Evolutionary conservation across 1,140 invertebrate genomes (phyloP).

Genomic region (Hesperophylax magnus): DNA sequence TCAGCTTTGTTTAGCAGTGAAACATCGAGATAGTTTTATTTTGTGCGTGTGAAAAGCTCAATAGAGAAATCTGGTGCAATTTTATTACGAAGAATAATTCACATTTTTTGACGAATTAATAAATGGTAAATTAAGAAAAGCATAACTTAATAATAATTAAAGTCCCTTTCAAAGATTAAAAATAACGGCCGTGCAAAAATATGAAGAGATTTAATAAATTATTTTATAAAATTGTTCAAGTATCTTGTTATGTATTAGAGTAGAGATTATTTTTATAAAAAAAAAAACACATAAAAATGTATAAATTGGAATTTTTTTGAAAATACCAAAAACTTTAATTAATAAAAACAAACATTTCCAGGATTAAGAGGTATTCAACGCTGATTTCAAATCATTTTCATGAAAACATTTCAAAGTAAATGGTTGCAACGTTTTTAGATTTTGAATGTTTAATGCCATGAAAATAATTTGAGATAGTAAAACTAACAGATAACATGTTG

Average conservation of each 20-base stretch:
- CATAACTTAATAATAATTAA: slow-evolving; percentile 4
- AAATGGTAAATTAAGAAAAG: slow-evolving; percentile 18
- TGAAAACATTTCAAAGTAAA: background rate
- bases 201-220: slow-evolving; percentile 15
- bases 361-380: slow-evolving; percentile 33
- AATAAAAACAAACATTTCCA: slow-evolving; percentile 23
- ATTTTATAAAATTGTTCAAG: slow-evolving; percentile 22
- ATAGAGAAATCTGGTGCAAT: slow-evolving; percentile 23
- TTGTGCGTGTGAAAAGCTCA: slow-evolving; percentile 34
- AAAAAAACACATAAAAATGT: background rate
- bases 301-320: background rate
- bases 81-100: slow-evolving; percentile 24
- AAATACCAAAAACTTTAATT: slow-evolving; percentile 7
- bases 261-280: slow-evolving; percentile 12
- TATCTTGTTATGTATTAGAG: slow-evolving; percentile 23
- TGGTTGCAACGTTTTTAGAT: background rate
- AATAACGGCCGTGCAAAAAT: slow-evolving; percentile 27
- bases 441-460: background rate
- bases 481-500: background rate
- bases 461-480: slow-evolving; percentile 40
- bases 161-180: slow-evolving; percentile 2
- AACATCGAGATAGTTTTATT: slow-evolving; percentile 17
- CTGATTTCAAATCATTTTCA: slow-evolving; percentile 34
- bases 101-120: slow-evolving; percentile 9
- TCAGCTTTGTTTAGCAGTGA: slow-evolving; percentile 24